Percentiles rank a stretch among this genome's conserved stretches.
phyloP scores from a whole-genome alignment of 2,888 invertebrate species.

The Drosophila antonietae region DNA sequence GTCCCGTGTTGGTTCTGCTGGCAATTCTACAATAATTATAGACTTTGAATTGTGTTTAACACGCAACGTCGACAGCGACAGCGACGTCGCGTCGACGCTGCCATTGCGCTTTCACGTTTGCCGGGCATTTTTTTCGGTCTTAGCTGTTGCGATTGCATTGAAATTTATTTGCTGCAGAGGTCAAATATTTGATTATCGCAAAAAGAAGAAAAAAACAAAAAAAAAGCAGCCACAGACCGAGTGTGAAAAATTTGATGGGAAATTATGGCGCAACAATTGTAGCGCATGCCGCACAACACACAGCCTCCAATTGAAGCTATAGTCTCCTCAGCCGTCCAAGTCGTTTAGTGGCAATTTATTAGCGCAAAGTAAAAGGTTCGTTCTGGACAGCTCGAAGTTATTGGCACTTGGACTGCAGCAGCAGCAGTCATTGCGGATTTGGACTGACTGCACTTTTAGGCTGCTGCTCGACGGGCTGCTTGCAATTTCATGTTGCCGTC shows the following conservation, averaged over 20 bases:
- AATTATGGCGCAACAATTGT: constrained; percentile 79
- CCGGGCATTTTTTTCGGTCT: constrained; percentile 50
- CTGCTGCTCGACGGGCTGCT: constrained; percentile 17
- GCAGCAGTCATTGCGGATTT: constrained; percentile 43
- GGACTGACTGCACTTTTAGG: constrained; percentile 23
- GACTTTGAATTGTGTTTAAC: constrained; percentile 83
- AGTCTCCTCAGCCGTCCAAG: constrained; percentile 43
- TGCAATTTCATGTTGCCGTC: constrained; percentile 50
- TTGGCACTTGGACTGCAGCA: constrained; percentile 69
- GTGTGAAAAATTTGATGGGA: constrained; percentile 80
- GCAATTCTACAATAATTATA: constrained; percentile 83
- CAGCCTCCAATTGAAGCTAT: constrained; percentile 8
- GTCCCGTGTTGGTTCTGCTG: constrained; percentile 72
- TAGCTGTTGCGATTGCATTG: constrained; percentile 68
- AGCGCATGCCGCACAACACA: constrained; percentile 52
- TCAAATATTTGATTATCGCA: constrained; percentile 83
- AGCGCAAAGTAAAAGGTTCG: constrained; percentile 77
- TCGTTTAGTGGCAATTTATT: constrained; percentile 77
- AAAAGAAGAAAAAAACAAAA: background rate
- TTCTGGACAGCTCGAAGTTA: constrained; percentile 66
- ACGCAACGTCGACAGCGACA: constrained; percentile 77
- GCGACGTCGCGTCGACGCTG: constrained; percentile 45
- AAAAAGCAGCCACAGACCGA: constrained; percentile 54
- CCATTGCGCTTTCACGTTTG: constrained; percentile 73
- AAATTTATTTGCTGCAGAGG: constrained; percentile 82